Base-by-base conservation (phyloP, 2,797 vertebrate species). In the Gouania willdenowi region DNA sequence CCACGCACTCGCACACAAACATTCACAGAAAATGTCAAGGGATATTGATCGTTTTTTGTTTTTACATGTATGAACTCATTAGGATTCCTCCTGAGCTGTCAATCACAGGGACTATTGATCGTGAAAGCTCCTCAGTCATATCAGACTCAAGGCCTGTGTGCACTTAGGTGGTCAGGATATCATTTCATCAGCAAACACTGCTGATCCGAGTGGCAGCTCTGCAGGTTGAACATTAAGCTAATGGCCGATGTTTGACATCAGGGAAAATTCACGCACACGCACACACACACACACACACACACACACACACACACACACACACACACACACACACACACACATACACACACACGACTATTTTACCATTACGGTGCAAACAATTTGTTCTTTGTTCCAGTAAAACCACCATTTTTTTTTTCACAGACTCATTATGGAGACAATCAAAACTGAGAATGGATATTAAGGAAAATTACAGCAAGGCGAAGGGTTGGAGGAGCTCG, bases 131-230 rank as follows among this genome's bases (percentile, higher is more conserved):
- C 40, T 37, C 8, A 5, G 27, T 24, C 31, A 30, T 39, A 41
- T 43, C 38, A 26, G 41, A 49, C 59, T 73, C 33, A 31, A 37
- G 45, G 56, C 36, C 51, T 26, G 47, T 38, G n/a, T 34, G 50
- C 41, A 31, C 36, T 32, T 39, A 13, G 3, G 12, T 14, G 36
- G 48, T 50, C 6, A 23, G 39, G 8, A 40, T 75, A 76, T 79
- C 66, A 84, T 79, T 68, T 71, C 66, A 47, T 56, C 26, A 38
- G 45, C 57, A 81, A 74, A 82, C 76, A 82, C 29, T 6, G 3
- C 36, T 54, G 46, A 61, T 70, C 34, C 41, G 52, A 60, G 25
- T 32, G 21, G 22, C 16, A 5, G 8, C 42, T 26, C 60, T 36
- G 37, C 39, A 45, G 41, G 66, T 68, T 77, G 63, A 37, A 42